Base-by-base conservation (phyloP, 2,113 vertebrate genomes). In the Istiophorus platypterus region DNA sequence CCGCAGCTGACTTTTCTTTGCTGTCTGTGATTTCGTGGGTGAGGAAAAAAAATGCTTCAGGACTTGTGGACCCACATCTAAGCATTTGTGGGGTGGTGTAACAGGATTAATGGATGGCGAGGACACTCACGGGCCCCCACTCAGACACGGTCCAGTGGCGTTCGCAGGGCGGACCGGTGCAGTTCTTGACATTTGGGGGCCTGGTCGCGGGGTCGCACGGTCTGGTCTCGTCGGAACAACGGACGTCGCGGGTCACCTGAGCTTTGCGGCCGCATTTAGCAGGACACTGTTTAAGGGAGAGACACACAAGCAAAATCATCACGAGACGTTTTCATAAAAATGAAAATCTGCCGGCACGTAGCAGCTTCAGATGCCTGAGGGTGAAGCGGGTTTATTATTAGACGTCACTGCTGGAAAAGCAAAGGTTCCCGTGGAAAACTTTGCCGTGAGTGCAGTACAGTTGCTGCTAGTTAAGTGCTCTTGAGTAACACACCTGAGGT, bases 111-210 rank as follows among this genome's bases (percentile, higher is more conserved):
- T 12, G 37, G 2, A 24, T 26, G 7, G 10, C 42, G 15, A 3
- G 58, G 12, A 41, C 41, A 88, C 97, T 97, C 94, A 99, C 98
- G 66, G 98, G 98, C 20, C 97, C 98, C 98, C 98, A 99, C 89
- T 99, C 97, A 0, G 98, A 99, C 61, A 97, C 96, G 0, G 97
- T 99, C 98, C 98, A 99, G 34, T 97, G 98, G 17, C 98, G 96
- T 86, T 99, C 97, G 0, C 98, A 99, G 61, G 98, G 96, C 0
- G 97, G 96, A 0, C 98, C 98, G 0, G 96, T 97, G 94, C 98
- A 99, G 93, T 99, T 97, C 86, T 99, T 98, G 87, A 95, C 71
- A 0, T 93, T 93, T 0, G 94, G 89, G 0, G 97, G 98, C 75
- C 91, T 93, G 90, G 95, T 95, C 70, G 78, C 92, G 51, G 90